Base-by-base conservation (phyloP, 2,888 invertebrate genomes). In the Orthosia incerta region DNA sequence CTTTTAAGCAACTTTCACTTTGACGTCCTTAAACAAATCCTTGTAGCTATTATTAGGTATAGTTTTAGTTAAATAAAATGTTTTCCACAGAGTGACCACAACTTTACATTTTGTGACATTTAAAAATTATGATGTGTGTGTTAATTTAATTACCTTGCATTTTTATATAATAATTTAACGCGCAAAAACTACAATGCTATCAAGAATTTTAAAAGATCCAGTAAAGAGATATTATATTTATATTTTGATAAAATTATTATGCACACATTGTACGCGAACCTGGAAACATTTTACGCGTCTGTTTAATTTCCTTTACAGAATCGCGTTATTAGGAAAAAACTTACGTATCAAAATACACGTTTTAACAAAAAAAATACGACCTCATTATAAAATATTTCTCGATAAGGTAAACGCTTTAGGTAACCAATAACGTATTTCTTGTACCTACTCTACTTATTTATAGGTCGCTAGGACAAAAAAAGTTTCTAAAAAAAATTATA, bases 131-230 rank as follows among this genome's bases (percentile, higher is more conserved):
- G 26, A 56, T 46, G 64, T 53, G 80, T 71, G 80, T 64, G 64
- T 65, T 68, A 53, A 71, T 76, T 80, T 57, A 71, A 76, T 71
- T 63, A 76, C 15, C 20, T 48, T 76, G 60, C 79, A 76, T 71
- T 80, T 78, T 75, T 60, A 26, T 64, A 26, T 5, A 53, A 53
- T 45, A 53, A 51, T 13, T 56, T 61, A 46, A 20, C 18, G 23
- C 23, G n/a, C 31, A 48, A 53, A 23, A 74, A 74, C 31, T 31
- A 45, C 9, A 39, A 23, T 5, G 23, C 3, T 53, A 26, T 76
- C 13, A 70, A 59, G 46, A 26, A 26, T 61, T 61, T 23, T 18
- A 26, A n/a, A n/a, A n/a, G n/a, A n/a, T n/a, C n/a, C n/a, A n/a
- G n/a, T n/a, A n/a, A 20, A 15, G 4, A 20, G 15, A 57, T 15